A percentile compares a stretch with the other conserved stretches of the same genome.
These are phyloP conservation scores for Corythornis madagascariensis DNA, from an alignment of 2,113 vertebrate species.

Conservation along the genomic window DNA sequence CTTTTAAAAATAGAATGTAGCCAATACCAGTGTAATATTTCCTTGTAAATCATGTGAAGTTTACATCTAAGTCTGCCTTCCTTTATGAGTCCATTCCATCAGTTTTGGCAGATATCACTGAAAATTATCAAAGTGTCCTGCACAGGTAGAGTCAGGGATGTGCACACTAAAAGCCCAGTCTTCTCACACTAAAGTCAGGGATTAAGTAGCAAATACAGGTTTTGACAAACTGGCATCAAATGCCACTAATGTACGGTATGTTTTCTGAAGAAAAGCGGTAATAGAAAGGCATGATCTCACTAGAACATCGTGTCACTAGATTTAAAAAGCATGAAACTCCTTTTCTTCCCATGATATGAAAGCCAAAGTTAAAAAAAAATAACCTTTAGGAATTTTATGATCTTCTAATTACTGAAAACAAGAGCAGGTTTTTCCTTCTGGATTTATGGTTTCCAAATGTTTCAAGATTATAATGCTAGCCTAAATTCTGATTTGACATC, in stretches of 20 bases:
- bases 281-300: neutral
- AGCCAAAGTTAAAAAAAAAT: neutral
- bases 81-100: neutral
- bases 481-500: slow-evolving; percentile 3
- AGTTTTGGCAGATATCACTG: neutral
- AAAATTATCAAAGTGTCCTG: neutral
- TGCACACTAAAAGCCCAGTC: neutral
- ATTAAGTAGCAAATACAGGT: neutral
- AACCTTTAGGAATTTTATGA: neutral
- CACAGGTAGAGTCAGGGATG: neutral
- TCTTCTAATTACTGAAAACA: neutral
- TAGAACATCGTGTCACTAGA: slow-evolving; percentile 20
- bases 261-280: neutral
- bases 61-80: neutral
- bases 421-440: neutral
- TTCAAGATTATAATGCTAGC: neutral
- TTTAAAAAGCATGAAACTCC: neutral
- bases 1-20: neutral
- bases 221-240: neutral
- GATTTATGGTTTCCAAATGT: slow-evolving; percentile 39
- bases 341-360: neutral
- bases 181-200: neutral
- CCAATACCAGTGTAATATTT: neutral
- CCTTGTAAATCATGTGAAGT: neutral
- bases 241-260: neutral